phyloP scores from a whole-genome alignment of 2,888 invertebrate genomes.

The Sarcophaga carnaria region DNA sequence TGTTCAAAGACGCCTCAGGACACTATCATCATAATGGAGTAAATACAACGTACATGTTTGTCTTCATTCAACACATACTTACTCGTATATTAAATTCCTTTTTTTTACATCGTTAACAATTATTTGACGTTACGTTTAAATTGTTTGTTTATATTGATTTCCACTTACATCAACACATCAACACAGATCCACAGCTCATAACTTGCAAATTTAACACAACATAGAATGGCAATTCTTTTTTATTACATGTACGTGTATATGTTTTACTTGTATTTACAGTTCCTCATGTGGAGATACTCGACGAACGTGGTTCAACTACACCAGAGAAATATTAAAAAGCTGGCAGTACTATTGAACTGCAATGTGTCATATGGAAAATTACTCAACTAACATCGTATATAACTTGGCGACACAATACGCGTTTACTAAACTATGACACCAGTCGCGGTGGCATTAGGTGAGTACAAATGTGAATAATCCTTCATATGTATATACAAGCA shows the following conservation, averaged over 20 bases:
- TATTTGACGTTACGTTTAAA: conserved; percentile 39
- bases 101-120: conserved; percentile 25
- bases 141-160: conserved; percentile 23
- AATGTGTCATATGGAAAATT: conserved; percentile 91
- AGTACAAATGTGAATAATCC: conserved; percentile 70
- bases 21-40: no score
- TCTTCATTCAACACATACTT: not conserved
- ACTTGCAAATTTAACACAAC: not conserved
- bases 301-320: conserved; percentile 89
- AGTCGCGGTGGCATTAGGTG: conserved; percentile 91
- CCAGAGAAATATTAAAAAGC: conserved; percentile 92
- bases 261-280: conserved; percentile 82
- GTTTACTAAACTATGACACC: conserved; percentile 90
- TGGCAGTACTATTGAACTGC: conserved; percentile 91
- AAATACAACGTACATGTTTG: no score
- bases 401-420: conserved; percentile 89
- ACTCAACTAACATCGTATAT: conserved; percentile 89
- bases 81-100: not conserved
- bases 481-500: not conserved
- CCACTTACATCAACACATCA: not conserved
- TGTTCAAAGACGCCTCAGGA: no score
- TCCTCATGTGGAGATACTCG: conserved; percentile 91
- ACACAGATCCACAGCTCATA: conserved; percentile 1
- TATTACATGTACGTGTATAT: not conserved
- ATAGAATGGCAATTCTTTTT: not conserved